Evolutionary conservation across 2,797 vertebrate genomes (phyloP).

Genomic region (Tenualosa thibaudeaui): DNA sequence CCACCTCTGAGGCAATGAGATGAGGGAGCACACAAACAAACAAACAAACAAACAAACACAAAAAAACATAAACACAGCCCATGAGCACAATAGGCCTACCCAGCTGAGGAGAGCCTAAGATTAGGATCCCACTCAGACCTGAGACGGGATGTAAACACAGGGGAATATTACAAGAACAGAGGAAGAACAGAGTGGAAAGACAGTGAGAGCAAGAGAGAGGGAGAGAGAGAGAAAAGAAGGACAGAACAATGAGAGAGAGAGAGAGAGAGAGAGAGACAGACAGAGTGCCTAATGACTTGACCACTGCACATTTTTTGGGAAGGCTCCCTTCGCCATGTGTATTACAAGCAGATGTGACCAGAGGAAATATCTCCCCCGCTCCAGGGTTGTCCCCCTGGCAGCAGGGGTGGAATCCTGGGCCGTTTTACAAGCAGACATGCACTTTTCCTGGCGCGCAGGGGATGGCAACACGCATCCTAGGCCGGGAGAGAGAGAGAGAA

Average conservation of each 20-base stretch:
- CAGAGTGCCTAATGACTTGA: constrained; percentile 38
- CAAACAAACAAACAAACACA: not conserved
- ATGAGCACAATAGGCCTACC: not conserved
- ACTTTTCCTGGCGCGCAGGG: constrained; percentile 57
- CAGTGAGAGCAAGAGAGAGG: not conserved
- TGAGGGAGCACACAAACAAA: not conserved
- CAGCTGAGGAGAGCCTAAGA: not conserved
- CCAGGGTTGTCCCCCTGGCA: constrained; percentile 55
- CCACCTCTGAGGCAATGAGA: constrained; percentile 75
- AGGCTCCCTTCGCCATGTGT: constrained; percentile 47
- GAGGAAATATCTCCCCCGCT: constrained; percentile 56
- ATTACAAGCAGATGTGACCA: constrained; percentile 56
- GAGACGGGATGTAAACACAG: constrained; percentile 36
- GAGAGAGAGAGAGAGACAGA: not conserved
- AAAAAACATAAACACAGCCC: not conserved
- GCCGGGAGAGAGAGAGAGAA: not conserved
- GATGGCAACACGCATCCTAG: constrained; percentile 12
- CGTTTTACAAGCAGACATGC: constrained; percentile 57
- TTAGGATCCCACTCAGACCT: not conserved
- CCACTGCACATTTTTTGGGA: constrained; percentile 38
- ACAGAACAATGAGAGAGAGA: not conserved
- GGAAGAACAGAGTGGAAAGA: constrained; percentile 10
- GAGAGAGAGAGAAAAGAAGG: not conserved
- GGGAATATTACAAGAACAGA: constrained; percentile 40
- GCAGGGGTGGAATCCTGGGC: constrained; percentile 49